Evolutionary conservation across 2,797 vertebrate genomes (phyloP), one percentile per base, ranked within the genome.

Genomic region (Enteromius paludinosus): DNA sequence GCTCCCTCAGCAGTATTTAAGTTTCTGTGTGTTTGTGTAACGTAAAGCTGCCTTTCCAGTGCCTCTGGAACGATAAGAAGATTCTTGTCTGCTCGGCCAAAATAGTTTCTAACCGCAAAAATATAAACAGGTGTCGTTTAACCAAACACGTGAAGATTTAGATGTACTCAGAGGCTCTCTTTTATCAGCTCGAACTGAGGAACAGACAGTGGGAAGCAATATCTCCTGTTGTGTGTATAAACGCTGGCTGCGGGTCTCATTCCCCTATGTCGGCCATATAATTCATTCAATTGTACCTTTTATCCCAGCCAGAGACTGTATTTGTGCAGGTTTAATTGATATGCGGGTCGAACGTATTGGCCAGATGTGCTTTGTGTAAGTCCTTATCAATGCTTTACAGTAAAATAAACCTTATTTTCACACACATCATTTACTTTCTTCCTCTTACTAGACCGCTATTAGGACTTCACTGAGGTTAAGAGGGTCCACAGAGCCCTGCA

Each of bases 61-160:
- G 64, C 64, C 81, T 83, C 81, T 68, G 52, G 20, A 62, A 70
- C n/a, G 81, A 83, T 77, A 83, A 83, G 81, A 69, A 76, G 64
- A 78, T 83, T 83, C 54, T 76, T 68, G 64, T 59, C 52, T 61
- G 28, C 64, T 47, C 25, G 20, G 62, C 81, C 81, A 77, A 77
- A 77, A 83, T 77, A 69, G 64, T 83, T 77, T 77, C 73, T 77
- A 77, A 83, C 81, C 81, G 12, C 81, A 77, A 77, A 83, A 77
- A 70, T 76, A 83, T 77, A 83, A 83, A 83, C 81, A 78, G 73
- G 73, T 83, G 81, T 83, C 65, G 11, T 69, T 77, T 77, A 61
- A 69, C 73, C 81, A 77, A 83, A 83, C 81, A 83, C 28, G 1
- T 83, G 73, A 82, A 82, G 80, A 82, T 75, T 75, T 47, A 83